phyloP scores from a whole-genome alignment of 2,797 vertebrate species.

The Poecilia velifera region DNA sequence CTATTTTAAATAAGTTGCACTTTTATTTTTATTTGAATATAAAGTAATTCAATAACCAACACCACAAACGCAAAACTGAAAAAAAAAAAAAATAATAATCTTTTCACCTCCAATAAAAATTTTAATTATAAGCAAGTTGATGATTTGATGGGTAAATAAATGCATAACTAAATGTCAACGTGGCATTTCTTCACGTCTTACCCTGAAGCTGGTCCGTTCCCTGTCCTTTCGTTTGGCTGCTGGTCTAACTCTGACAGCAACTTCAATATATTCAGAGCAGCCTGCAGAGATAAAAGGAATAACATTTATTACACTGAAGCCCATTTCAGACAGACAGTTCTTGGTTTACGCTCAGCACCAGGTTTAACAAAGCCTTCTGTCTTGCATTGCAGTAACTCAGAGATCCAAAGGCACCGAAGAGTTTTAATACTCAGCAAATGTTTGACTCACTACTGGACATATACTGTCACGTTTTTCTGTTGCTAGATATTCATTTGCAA shows the following conservation, averaged over 20 bases:
- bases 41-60: background rate
- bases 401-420: background rate
- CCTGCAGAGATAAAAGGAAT: conserved; percentile 75
- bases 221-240: conserved; percentile 91
- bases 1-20: background rate
- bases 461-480: background rate
- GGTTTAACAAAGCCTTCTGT: background rate
- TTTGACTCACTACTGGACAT: background rate
- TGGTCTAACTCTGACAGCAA: conserved; percentile 97
- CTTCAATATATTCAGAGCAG: conserved; percentile 97
- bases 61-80: background rate
- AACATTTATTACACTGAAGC: background rate
- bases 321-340: background rate
- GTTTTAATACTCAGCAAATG: background rate
- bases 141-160: background rate
- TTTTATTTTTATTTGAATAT: background rate
- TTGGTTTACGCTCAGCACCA: background rate
- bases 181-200: conserved; percentile 58
- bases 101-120: background rate
- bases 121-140: background rate
- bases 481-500: background rate
- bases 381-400: background rate
- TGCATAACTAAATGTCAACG: background rate
- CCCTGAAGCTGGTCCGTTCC: conserved; percentile 96
- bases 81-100: background rate